Percentiles rank a stretch among this genome's conserved stretches.
Evolutionary conservation across 2,888 invertebrate species (phyloP).

Genomic region (Mimachlamys varia): DNA sequence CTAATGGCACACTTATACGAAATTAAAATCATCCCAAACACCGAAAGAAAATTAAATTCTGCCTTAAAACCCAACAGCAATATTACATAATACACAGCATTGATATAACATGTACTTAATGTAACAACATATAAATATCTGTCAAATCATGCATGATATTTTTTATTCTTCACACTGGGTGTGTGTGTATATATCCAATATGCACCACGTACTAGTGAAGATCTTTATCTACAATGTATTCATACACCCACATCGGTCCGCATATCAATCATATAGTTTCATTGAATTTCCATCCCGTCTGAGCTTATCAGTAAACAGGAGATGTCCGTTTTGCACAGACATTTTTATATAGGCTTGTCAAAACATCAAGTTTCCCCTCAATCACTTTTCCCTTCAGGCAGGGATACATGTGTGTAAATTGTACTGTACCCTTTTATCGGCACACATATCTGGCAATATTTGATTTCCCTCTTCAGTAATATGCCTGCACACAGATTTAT

Average conservation of each 20-base stretch:
- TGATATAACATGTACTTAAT: too few relatives aligned
- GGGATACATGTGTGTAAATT: neutral
- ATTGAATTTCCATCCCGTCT: neutral
- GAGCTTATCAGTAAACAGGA: neutral
- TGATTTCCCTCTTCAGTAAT: neutral
- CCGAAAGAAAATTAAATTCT: neutral
- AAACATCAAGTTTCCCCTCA: neutral
- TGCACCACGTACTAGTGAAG: neutral
- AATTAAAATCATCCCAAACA: neutral
- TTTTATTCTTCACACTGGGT: neutral
- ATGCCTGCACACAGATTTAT: neutral
- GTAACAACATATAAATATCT: neutral
- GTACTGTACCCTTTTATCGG: neutral
- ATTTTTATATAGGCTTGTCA: neutral
- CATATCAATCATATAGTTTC: neutral
- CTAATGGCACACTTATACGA: neutral
- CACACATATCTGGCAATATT: neutral
- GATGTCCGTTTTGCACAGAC: neutral
- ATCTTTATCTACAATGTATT: neutral
- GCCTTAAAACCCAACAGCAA: neutral
- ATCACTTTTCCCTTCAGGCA: neutral
- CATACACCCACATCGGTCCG: neutral
- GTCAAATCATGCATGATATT: neutral
- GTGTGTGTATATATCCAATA: neutral
- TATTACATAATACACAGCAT: neutral